These are phyloP conservation scores for Rhizomys pruinosus DNA, from an alignment of 2,113 vertebrate genomes.

Conservation along the genomic window DNA sequence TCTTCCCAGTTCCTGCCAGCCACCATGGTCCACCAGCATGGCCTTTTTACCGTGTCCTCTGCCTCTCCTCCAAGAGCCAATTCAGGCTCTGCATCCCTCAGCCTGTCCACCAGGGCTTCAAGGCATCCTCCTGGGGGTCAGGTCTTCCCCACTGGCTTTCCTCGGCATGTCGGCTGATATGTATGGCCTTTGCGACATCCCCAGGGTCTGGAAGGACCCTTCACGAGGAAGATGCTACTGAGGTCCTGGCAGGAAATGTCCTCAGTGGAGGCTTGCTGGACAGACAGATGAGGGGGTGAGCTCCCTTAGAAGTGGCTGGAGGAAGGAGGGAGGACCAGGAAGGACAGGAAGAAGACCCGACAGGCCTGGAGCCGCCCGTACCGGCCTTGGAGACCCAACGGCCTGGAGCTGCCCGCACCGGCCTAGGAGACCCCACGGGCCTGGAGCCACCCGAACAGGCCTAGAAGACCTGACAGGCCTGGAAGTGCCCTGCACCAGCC, in stretches of 20 bases:
- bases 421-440: rapidly evolving
- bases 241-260: background rate
- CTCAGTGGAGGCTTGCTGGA: background rate
- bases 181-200: background rate
- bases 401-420: too few species aligned
- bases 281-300: background rate
- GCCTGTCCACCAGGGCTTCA: background rate
- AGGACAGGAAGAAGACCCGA: rapidly evolving
- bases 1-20: too few species aligned
- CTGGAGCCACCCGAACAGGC: too few species aligned
- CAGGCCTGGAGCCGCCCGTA: rapidly evolving
- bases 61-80: background rate
- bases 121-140: rapidly evolving
- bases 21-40: too few species aligned
- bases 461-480: rapidly evolving
- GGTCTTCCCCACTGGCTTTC: too few species aligned
- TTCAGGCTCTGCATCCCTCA: background rate
- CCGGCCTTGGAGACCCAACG: rapidly evolving
- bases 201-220: background rate
- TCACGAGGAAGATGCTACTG: background rate
- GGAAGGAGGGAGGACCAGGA: background rate
- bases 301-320: background rate
- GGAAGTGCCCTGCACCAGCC: too few species aligned
- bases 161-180: too few species aligned
- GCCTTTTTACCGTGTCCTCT: too few species aligned